These are phyloP conservation scores for Hemithea aestivaria DNA, from an alignment of 2,888 invertebrate genomes.

Conservation along the genomic window DNA sequence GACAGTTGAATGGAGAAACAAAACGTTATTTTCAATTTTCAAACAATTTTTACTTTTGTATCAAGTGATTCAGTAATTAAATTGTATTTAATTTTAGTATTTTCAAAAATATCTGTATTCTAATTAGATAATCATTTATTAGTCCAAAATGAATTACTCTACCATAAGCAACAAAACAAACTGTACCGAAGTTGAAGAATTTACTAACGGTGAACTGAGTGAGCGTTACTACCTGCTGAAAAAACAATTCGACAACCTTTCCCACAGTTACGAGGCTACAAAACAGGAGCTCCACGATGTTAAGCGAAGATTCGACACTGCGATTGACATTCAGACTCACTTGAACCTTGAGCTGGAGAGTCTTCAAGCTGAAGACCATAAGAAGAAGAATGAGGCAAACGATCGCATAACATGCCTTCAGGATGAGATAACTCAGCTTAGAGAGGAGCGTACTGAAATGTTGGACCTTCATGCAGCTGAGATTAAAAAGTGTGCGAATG, in stretches of 20 bases:
- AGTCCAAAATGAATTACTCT: constrained; percentile 62
- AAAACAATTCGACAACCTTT: constrained; percentile 61
- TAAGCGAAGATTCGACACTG: constrained; percentile 62
- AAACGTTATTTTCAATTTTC: no score
- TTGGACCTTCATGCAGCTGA: constrained; percentile 52
- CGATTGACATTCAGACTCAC: constrained; percentile 66
- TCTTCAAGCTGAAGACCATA: constrained; percentile 57
- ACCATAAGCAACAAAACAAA: constrained; percentile 66
- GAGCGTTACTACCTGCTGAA: constrained; percentile 64
- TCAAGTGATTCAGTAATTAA: no score
- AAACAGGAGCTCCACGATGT: constrained; percentile 71
- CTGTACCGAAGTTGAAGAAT: constrained; percentile 56
- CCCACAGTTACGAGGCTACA: constrained; percentile 53
- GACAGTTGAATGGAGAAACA: no score
- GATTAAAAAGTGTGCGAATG: constrained; percentile 50
- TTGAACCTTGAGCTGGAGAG: constrained; percentile 63
- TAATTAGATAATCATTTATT: constrained; percentile 1
- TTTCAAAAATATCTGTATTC: no score
- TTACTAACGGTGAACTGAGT: constrained; percentile 59
- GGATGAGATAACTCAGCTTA: constrained; percentile 59
- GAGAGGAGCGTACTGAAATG: constrained; percentile 52
- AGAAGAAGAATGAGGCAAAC: constrained; percentile 46
- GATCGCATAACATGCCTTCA: constrained; percentile 53
- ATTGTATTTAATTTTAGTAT: no score
- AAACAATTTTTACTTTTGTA: no score